These are phyloP conservation scores for Polypterus senegalus DNA, from an alignment of 2,113 vertebrate genomes.

Conservation along the genomic window DNA sequence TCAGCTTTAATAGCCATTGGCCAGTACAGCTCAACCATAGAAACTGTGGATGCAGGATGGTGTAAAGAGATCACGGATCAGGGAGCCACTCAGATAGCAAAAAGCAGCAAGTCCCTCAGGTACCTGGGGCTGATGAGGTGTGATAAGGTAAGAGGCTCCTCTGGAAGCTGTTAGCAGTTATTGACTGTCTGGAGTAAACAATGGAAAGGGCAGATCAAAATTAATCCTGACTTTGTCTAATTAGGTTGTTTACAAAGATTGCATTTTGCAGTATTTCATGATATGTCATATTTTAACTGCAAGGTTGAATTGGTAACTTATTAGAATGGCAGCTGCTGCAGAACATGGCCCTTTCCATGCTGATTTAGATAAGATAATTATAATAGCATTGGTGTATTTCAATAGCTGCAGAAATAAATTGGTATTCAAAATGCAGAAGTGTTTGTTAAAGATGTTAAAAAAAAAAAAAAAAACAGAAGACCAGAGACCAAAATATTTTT, in stretches of 20 bases:
- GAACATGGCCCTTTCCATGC: background rate
- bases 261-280: background rate
- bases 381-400: background rate
- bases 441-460: background rate
- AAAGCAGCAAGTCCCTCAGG: conserved; percentile 89
- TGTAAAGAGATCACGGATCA: conserved; percentile 96
- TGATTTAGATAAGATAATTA: background rate
- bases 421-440: too few relatives aligned
- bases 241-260: conserved; percentile 3
- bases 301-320: background rate
- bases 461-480: too few relatives aligned
- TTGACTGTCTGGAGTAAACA: conserved; percentile 3
- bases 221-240: conserved; percentile 2
- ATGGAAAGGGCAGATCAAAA: conserved; percentile 5
- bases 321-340: background rate
- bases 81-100: conserved; percentile 88
- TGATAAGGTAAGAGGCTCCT: conserved; percentile 74
- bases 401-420: too few relatives aligned
- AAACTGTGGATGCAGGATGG: conserved; percentile 96
- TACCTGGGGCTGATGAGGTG: conserved; percentile 96
- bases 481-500: too few relatives aligned
- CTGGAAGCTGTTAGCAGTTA: background rate
- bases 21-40: conserved; percentile 86
- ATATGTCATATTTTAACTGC: background rate
- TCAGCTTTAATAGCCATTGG: conserved; percentile 93